Evolutionary conservation across 2,113 vertebrate genomes (phyloP).

Genomic region (Ailurus styani): DNA sequence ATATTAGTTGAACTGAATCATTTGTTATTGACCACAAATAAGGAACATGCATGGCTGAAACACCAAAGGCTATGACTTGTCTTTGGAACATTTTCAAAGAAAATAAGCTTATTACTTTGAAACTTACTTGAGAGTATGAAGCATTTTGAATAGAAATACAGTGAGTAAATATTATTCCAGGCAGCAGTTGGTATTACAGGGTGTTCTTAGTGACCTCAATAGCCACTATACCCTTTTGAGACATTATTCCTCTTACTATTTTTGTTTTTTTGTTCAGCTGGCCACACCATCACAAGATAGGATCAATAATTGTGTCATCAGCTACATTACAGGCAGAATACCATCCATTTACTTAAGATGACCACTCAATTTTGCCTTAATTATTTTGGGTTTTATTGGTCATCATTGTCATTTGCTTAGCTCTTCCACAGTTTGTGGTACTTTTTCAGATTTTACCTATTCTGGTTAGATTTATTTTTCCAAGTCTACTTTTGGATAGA

Average conservation of each 20-base stretch:
- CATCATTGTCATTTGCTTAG: not conserved
- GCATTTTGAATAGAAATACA: not conserved
- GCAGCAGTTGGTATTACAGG: not conserved
- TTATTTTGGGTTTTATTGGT: conserved; percentile 30
- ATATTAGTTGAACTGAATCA: not conserved
- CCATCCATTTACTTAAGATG: conserved; percentile 31
- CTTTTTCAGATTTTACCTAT: conserved; percentile 17
- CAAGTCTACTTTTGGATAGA: not conserved
- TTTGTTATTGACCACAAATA: not conserved
- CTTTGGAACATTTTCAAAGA: conserved; percentile 8
- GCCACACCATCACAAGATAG: not conserved
- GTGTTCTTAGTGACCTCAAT: not conserved
- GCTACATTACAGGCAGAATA: not conserved
- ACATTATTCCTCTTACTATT: conserved; percentile 18
- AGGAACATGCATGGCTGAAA: not conserved
- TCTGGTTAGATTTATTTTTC: conserved; percentile 3
- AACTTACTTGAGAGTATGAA: not conserved
- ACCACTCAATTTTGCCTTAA: not conserved
- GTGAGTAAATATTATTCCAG: conserved; percentile 47
- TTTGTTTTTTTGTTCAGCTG: conserved; percentile 18
- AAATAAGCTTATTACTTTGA: not conserved
- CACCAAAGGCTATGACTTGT: not conserved
- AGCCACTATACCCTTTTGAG: not conserved
- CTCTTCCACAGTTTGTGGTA: not conserved
- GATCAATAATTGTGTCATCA: conserved; percentile 36